Base-by-base conservation (phyloP, 2,888 invertebrate species). In the Axea sp. region DNA sequence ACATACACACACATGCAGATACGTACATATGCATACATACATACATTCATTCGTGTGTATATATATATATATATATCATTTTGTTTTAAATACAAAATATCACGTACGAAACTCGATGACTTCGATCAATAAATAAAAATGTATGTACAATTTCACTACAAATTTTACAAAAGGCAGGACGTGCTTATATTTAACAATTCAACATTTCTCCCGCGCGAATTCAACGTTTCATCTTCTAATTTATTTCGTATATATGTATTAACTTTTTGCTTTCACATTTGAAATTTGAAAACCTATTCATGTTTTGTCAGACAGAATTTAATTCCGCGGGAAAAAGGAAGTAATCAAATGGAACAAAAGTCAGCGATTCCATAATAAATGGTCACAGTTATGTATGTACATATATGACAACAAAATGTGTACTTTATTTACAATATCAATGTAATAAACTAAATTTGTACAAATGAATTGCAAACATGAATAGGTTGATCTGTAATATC, bases 41-140 rank as follows among this genome's bases (percentile, higher is more conserved):
- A 12, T 11, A 41, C 4, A 19, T 9, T 4, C 8, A 30, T 9
- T 3, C 30, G n/a, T 1, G 19, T 33, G 7, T 9, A 30, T 59
- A 55, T 59, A 28, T 62, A 30, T 55, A 37, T 55, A 60, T 28
- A 53, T 14, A 28, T 41, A 9, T 4, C 2, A 14, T 14, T 49
- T 15, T 68, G 62, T 33, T 30, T 72, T 37, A 24, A 39, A 68
- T 75, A 69, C 47, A 77, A 77, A 76, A 77, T 78, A 75, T 80
- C 78, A 77, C 76, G 75, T 77, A 79, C 73, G 77, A 79, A 80
- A 76, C 76, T 79, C 75, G 76, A 78, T 76, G 60, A 75, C 64
- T 67, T 76, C 17, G 76, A 76, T 81, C 67, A 81, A 83, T 82
- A 81, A 82, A 81, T 80, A 81, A 78, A 81, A 81, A 74, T 74